Base-by-base conservation (phyloP, 2,888 invertebrate genomes). In the Troglohyphantes excavatus region DNA sequence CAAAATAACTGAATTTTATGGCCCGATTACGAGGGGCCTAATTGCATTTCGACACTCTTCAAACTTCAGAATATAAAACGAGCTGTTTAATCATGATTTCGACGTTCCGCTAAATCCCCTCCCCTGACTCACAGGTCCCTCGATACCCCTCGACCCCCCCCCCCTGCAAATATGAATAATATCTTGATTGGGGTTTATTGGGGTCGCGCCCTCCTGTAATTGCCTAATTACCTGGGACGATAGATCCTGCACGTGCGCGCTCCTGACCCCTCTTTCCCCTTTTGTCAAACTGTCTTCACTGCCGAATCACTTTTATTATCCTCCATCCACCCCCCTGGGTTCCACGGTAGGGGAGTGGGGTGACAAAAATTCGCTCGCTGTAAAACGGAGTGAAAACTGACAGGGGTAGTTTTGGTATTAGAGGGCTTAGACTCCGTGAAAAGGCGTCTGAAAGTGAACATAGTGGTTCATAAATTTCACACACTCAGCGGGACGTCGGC, bases 151-250 rank as follows among this genome's bases (percentile, higher is more conserved):
- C 53, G 63, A 73, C 85, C 84, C 82, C 82, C 29, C 65, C 85
- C 84, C 76, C 82, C 29, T 26, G 43, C 78, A 84, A 90, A 90
- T 90, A 90, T 90, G 90, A 90, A 90, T 90, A 90, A 90, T 90
- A 88, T 90, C 87, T 90, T 90, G 90, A 90, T 87, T 88, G 79
- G 79, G 88, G 86, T 88, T 90, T 88, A 90, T 84, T 83, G 88
- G 90, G 90, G 90, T 90, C 90, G 84, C 83, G 84, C 83, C 88
- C 90, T 53, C 13, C 61, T 75, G 88, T 90, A 90, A 90, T 90
- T 90, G 90, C 75, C 84, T 90, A 88, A 90, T 90, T 90, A 90
- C 82, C 82, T 90, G 88, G 78, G 79, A 88, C 90, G 90, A 87
- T 72, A 87, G 76, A 21, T 29, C 67, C 82, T 27, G 78, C 87